phyloP scores from a whole-genome alignment of 2,113 vertebrate species.

The human (Homo sapiens) region GRCh38 chr2:53740501-53741000 shows the following conservation, averaged over 20 bases:
- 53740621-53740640: slow-evolving; percentile 48
- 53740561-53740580: slow-evolving; percentile 14
- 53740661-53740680: neutral
- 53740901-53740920: neutral
- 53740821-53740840: neutral
- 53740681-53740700: neutral
- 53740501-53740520: neutral
- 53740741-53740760: neutral
- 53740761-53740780: neutral
- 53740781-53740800: neutral
- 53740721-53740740: neutral
- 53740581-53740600: slow-evolving; percentile 14
- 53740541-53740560: neutral
- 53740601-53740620: neutral
- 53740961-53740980: neutral
- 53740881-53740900: neutral
- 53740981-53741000: neutral
- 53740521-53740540: neutral
- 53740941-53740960: neutral
- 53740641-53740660: neutral
- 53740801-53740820: neutral
- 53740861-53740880: neutral
- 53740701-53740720: neutral
- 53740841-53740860: neutral
- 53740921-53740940: neutral